A percentile compares a stretch with the other conserved stretches of the same genome.
Conservation (phyloP, 2,888 invertebrate genomes). For the Lottia gigantea region DNA sequence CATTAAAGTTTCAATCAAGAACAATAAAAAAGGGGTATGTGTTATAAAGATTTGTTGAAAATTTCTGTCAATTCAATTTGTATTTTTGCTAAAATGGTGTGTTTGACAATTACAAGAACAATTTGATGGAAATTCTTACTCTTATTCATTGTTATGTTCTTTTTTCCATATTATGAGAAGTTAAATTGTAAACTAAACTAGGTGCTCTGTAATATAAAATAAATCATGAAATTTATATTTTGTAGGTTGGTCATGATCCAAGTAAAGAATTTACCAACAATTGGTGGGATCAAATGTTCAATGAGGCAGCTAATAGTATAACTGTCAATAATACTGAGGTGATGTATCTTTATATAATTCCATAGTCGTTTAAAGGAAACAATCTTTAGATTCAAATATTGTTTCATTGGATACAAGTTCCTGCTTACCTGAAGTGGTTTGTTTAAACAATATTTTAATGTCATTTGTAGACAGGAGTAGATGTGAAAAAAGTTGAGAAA, state of each 20-base stretch:
- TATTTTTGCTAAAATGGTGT: too few relatives aligned
- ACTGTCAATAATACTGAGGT: constrained; percentile 32
- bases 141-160: too few relatives aligned
- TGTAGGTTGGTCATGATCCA: constrained; percentile 77
- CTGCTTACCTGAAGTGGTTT: too few relatives aligned
- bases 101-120: too few relatives aligned
- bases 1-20: constrained; percentile 82
- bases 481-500: background rate
- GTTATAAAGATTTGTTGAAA: background rate
- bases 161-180: too few relatives aligned
- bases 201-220: background rate
- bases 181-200: too few relatives aligned
- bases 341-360: too few relatives aligned
- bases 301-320: constrained; percentile 79
- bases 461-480: background rate
- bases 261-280: constrained; percentile 80
- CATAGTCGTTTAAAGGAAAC: too few relatives aligned
- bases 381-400: too few relatives aligned
- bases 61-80: too few relatives aligned
- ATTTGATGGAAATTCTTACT: too few relatives aligned
- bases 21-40: constrained; percentile 72
- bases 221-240: background rate
- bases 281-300: constrained; percentile 85
- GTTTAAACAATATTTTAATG: background rate
- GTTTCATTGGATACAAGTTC: too few relatives aligned